Base-by-base conservation (phyloP, 2,113 vertebrate species). In the Mola mola region DNA sequence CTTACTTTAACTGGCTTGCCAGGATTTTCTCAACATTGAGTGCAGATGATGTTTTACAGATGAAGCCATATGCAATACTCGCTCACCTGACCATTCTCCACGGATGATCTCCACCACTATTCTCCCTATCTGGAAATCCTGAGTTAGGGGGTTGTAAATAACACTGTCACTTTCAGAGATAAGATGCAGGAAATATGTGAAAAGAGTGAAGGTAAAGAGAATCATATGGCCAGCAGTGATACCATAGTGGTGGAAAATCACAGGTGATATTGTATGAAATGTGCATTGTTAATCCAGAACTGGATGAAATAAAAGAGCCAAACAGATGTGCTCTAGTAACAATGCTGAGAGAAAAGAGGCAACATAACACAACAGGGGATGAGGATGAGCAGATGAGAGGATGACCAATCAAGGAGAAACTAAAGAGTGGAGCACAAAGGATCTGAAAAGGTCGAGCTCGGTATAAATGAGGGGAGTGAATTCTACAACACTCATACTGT, bases 71-170 rank as follows among this genome's bases (percentile, higher is more conserved):
- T 36, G 25, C 74, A 72, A n/a, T 52, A 67, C 76, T 66, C 58
- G 66, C 44, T 63, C 26, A 68, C 46, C 63, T 26, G 22, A 67
- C 82, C 77, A 41, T 77, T 75, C 72, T 78, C 76, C 47, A 50
- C 21, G 89, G 89, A 87, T 28, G 25, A 86, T 85, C 86, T 80
- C 56, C 57, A 42, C 26, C 72, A 12, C 57, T 40, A 37, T 42
- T 67, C 81, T 52, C 60, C 69, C 70, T 71, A 86, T 89, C 89
- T 66, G 56, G 53, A 75, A 56, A 82, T 80, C 72, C 84, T 2
- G 20, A 58, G 67, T 76, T 60, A 43, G 57, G 71, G 82, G 79
- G 72, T 63, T 72, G 75, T 88, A 88, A 88, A 90, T 90, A 87
- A 82, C 70, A 51, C 75, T 81, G 84, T 87, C 87, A 89, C 69